Evolutionary conservation across 2,797 vertebrate species (phyloP).

Genomic region (Eptatretus atami): DNA sequence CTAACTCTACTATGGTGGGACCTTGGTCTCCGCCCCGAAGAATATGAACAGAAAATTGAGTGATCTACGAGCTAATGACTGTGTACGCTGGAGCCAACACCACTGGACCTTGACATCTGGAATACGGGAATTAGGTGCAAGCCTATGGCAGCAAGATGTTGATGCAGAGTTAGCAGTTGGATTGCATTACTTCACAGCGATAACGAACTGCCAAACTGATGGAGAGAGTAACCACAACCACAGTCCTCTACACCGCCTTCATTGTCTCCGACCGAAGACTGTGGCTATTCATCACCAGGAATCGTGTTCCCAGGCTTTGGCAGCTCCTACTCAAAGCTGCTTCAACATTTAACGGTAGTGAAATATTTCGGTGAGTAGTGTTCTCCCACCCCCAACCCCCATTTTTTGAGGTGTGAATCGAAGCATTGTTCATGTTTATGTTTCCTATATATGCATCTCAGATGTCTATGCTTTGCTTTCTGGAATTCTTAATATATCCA

Average conservation of each 20-base stretch:
- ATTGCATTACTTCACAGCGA: slow-evolving; percentile 33
- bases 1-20: slow-evolving; percentile 57
- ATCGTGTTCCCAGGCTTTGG: slow-evolving; percentile 49
- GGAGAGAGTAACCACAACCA: slow-evolving; percentile 38
- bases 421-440: too few species aligned
- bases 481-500: too few species aligned
- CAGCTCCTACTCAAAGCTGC: slow-evolving; percentile 22
- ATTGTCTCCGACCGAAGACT: slow-evolving; percentile 26
- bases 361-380: slow-evolving; percentile 18
- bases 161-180: slow-evolving; percentile 26
- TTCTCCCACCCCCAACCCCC: too few species aligned
- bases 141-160: slow-evolving; percentile 25
- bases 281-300: slow-evolving; percentile 38
- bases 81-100: slow-evolving; percentile 53
- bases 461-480: too few species aligned
- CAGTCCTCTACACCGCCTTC: slow-evolving; percentile 46
- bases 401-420: too few species aligned
- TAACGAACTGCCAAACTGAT: slow-evolving; percentile 53
- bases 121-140: slow-evolving; percentile 27
- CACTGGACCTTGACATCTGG: slow-evolving; percentile 39
- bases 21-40: slow-evolving; percentile 50
- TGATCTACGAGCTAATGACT: slow-evolving; percentile 57
- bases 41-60: slow-evolving; percentile 75
- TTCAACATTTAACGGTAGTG: slow-evolving; percentile 17
- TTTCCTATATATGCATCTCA: too few species aligned